phyloP scores from a whole-genome alignment of 1,140 invertebrate genomes.

The Lordiphosa collinella region DNA sequence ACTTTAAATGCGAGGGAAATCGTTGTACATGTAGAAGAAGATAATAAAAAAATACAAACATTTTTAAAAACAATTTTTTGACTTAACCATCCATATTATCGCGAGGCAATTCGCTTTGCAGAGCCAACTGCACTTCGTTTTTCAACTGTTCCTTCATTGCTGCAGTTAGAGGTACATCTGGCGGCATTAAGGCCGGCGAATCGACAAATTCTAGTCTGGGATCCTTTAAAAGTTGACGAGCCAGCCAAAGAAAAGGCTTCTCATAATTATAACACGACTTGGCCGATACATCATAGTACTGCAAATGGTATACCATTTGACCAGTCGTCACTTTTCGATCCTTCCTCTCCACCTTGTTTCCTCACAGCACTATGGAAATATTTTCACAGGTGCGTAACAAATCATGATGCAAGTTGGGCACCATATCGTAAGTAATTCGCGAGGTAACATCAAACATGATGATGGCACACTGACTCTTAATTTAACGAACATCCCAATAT shows the following conservation, averaged over 20 bases:
- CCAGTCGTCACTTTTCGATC: too few relatives aligned
- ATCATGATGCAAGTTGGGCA: conserved; percentile 98
- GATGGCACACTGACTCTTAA: conserved; percentile 98
- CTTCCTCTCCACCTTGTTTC: too few relatives aligned
- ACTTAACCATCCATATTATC: background rate
- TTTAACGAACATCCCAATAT: conserved; percentile 99
- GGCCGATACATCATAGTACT: conserved; percentile 99
- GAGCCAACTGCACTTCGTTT: too few relatives aligned
- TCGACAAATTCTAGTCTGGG: background rate
- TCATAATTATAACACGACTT: conserved; percentile 99
- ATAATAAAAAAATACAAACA: background rate
- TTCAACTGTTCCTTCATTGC: too few relatives aligned
- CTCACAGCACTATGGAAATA: too few relatives aligned
- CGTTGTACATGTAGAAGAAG: background rate
- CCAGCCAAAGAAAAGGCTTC: conserved; percentile 98
- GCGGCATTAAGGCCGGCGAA: background rate
- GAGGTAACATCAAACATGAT: conserved; percentile 99
- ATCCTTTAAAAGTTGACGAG: conserved; percentile 96
- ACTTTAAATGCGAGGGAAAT: background rate
- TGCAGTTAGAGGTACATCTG: too few relatives aligned
- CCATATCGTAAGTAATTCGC: conserved; percentile 98
- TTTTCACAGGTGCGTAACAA: conserved; percentile 97
- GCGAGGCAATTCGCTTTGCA: background rate
- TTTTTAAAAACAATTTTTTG: background rate
- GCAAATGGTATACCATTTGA: background rate